Conservation (phyloP, 92 coral and sea anemone species). For the Phenganax marumi region DNA sequence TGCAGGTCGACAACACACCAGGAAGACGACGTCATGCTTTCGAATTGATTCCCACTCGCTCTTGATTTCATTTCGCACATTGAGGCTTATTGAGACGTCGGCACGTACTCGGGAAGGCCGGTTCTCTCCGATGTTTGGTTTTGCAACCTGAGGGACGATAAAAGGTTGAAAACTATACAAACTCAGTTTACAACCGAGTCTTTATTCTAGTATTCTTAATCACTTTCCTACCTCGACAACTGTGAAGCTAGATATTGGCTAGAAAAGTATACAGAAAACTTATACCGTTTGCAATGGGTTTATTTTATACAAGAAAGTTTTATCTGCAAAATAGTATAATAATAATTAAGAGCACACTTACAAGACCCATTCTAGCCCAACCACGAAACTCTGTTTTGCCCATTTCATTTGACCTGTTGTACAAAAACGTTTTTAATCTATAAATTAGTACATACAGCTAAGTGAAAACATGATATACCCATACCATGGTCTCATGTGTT, state of each 20-base stretch:
- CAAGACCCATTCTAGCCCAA: slow-evolving; percentile 99
- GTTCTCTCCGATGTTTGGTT: slow-evolving; percentile 97
- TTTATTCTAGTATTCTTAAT: neutral
- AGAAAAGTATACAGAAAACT: neutral
- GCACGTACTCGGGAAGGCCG: slow-evolving; percentile 96
- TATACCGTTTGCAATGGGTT: neutral
- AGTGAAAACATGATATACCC: neutral
- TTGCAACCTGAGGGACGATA: slow-evolving; percentile 67
- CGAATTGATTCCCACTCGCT: slow-evolving; percentile 91
- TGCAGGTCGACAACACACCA: slow-evolving; percentile 81
- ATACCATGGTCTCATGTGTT: slow-evolving; percentile 95
- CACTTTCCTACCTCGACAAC: slow-evolving; percentile 33
- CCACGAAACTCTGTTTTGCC: slow-evolving; percentile 92
- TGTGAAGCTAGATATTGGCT: slow-evolving; percentile 36
- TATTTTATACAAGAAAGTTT: too few relatives aligned
- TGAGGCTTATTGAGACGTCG: slow-evolving; percentile 78
- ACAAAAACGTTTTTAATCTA: neutral
- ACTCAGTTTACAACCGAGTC: neutral
- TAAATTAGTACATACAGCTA: too few relatives aligned
- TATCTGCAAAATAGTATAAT: neutral
- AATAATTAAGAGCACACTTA: slow-evolving; percentile 46
- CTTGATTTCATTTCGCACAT: slow-evolving; percentile 81
- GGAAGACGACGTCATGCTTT: slow-evolving; percentile 91
- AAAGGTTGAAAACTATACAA: neutral
- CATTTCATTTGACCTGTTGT: slow-evolving; percentile 77